Base-by-base conservation (phyloP, 35 echinoderm and acorn worm species). In the Hemicentrotus pulcherrimus region DNA sequence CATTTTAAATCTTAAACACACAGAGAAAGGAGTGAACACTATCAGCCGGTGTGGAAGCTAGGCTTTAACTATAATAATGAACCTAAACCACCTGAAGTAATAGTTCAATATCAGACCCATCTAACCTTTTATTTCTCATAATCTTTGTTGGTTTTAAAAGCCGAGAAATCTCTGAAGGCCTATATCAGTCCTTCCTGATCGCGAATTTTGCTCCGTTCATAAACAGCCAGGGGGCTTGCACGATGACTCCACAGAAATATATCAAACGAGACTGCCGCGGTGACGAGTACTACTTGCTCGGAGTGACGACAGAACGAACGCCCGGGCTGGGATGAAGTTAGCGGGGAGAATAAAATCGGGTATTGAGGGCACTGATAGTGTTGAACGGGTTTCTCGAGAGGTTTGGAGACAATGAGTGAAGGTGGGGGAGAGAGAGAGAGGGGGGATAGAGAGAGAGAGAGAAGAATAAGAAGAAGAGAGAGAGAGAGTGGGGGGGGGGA, bases 191-290 rank as follows among this genome's bases (percentile, higher is more conserved):
- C 24, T 78, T 28, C 19, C 65, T 78, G 65, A 78, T 78, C 65
- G 19, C 65, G 19, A 28, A 78, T 78, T 28, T 78, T 78, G 15
- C 65, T 28, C 65, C 65, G 65, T 28, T 78, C 65, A 78, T 78
- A 78, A 78, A 78, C 65, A 78, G 65, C 65, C 22, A 0, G 22
- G 5, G 65, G 65, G 65, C 65, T 78, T 78, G 65, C 65, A 78
- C 65, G 65, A 78, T 78, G 65, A 78, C 65, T 78, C 65, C 18
- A 78, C 65, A 78, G 65, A 78, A 78, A 78, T 78, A n/a, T 78
- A 22, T 28, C 19, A 22, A 78, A 22, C 19, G 4, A 78, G 65
- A 78, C 28, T 15, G 19, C 65, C 28, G 24, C 65, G 65, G 65
- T 78, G 65, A 78, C 65, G 65, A 78, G 65, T 22, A 28, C 22